Conservation (phyloP, 1,140 invertebrate species). For the Holcopasites calliopsidis region DNA sequence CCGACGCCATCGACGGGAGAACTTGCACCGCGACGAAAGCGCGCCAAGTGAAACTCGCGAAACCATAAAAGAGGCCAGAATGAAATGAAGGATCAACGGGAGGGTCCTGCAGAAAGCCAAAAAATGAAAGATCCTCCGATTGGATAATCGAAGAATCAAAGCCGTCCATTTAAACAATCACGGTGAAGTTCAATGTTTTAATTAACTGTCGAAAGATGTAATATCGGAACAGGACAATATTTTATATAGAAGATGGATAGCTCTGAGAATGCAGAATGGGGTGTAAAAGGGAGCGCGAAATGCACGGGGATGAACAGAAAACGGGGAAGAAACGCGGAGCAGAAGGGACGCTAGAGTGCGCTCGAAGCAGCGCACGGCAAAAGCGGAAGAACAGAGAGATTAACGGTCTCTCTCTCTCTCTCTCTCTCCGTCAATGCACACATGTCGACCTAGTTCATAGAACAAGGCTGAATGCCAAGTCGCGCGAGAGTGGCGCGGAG, state of each 20-base stretch:
- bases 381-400: slow-evolving; percentile 22
- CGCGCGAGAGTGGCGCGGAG: slow-evolving; percentile 23
- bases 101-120: no score
- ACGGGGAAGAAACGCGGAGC: background rate
- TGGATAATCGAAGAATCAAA: no score
- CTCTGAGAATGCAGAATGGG: no score
- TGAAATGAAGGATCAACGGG: no score
- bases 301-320: no score
- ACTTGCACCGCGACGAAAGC: slow-evolving; percentile 28
- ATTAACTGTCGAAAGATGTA: no score
- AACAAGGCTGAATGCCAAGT: slow-evolving; percentile 70
- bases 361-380: background rate
- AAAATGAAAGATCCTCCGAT: background rate
- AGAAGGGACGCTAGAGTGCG: background rate
- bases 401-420: slow-evolving; percentile 61
- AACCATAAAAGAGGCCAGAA: background rate
- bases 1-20: slow-evolving; percentile 25
- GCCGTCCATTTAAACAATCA: no score
- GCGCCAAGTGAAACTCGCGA: slow-evolving; percentile 16
- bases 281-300: no score
- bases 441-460: slow-evolving; percentile 74
- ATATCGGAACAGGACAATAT: no score
- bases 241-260: no score
- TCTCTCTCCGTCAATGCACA: slow-evolving; percentile 72
- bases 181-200: no score